A percentile compares a stretch with the other conserved stretches of the same genome.
Conservation (phyloP, 2,113 vertebrate species). For the Oncorhynchus nerka region DNA sequence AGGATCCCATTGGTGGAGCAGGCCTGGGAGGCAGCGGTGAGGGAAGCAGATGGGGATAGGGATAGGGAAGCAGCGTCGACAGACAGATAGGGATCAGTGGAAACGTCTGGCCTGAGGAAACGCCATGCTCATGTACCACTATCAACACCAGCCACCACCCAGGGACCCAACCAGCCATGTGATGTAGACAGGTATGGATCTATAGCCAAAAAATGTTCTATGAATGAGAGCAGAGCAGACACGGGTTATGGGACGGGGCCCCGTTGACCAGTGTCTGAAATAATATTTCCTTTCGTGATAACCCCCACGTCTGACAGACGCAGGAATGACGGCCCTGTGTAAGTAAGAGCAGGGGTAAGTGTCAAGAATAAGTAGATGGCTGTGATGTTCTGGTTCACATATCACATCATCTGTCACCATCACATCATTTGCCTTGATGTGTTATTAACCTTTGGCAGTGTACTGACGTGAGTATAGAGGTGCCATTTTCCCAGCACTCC, state of each 20-base stretch:
- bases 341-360: background rate
- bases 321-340: background rate
- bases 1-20: background rate
- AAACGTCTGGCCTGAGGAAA: slow-evolving; percentile 65
- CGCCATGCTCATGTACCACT: slow-evolving; percentile 14
- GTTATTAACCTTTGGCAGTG: background rate
- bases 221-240: slow-evolving; percentile 1
- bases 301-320: background rate
- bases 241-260: slow-evolving; percentile 17
- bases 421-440: background rate
- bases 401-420: background rate
- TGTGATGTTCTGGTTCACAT: background rate
- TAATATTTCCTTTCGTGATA: slow-evolving; percentile 41
- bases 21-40: background rate
- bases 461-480: background rate
- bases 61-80: background rate
- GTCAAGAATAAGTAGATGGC: background rate
- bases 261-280: slow-evolving; percentile 32
- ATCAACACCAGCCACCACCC: slow-evolving; percentile 38
- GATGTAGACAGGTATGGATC: too few species aligned
- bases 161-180: background rate
- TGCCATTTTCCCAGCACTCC: slow-evolving; percentile 2
- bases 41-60: background rate
- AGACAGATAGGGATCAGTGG: slow-evolving; percentile 60
- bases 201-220: background rate